phyloP scores from a whole-genome alignment of 2,888 invertebrate genomes.

The Norana najaformis region DNA sequence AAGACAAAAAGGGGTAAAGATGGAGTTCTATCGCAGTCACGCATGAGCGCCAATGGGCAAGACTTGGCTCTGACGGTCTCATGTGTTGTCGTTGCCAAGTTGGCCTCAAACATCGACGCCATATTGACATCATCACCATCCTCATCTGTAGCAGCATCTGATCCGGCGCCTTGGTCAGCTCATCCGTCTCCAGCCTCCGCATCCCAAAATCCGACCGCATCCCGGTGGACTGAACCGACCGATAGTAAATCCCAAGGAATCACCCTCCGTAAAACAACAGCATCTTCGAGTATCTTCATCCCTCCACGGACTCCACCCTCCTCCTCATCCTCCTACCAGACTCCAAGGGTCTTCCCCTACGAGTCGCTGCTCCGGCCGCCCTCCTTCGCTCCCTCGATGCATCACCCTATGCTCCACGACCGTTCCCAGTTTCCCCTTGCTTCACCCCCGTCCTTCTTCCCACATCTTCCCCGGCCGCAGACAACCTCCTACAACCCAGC shows the following conservation, averaged over 20 bases:
- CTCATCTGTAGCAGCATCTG: background rate
- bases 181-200: background rate
- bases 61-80: background rate
- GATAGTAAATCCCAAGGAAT: background rate
- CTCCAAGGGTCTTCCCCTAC: slow-evolving; percentile 14
- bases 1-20: background rate
- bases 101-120: background rate
- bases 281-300: background rate
- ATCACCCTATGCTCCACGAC: slow-evolving; percentile 17
- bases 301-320: background rate
- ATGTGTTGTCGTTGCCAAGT: background rate
- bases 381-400: background rate
- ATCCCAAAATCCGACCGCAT: background rate
- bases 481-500: background rate
- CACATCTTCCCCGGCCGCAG: background rate
- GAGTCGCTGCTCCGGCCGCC: background rate
- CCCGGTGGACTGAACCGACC: background rate
- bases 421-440: background rate
- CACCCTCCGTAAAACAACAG: background rate
- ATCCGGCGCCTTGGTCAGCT: background rate
- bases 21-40: background rate
- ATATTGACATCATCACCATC: background rate
- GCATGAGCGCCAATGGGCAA: background rate
- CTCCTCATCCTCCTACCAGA: background rate
- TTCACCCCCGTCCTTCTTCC: slow-evolving; percentile 10